Evolutionary conservation across 2,113 vertebrate species (phyloP).

Genomic region (Nymphicus hollandicus): DNA sequence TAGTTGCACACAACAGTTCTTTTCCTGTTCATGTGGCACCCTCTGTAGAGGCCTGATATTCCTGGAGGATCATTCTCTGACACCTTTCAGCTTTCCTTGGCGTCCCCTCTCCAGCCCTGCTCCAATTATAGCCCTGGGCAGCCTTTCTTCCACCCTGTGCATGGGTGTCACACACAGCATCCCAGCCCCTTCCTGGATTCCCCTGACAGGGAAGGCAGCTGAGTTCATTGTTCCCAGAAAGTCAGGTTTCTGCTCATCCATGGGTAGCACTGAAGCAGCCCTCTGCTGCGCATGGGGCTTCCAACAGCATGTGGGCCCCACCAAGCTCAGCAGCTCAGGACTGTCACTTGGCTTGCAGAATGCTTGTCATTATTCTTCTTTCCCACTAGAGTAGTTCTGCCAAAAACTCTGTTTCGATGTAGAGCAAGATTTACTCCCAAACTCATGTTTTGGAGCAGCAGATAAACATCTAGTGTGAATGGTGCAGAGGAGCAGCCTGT

Average conservation of each 20-base stretch:
- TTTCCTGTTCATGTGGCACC: not conserved
- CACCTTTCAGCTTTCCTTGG: not conserved
- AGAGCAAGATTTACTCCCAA: conserved; percentile 2
- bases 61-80: not conserved
- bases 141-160: not conserved
- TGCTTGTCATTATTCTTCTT: not conserved
- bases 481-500: not conserved
- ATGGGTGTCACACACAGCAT: fast-evolving
- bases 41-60: not conserved
- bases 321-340: not conserved
- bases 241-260: not conserved
- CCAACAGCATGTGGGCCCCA: not conserved
- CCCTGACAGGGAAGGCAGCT: not conserved
- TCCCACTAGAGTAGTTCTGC: not conserved
- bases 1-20: not conserved
- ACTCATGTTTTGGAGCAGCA: not conserved
- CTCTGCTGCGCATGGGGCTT: not conserved
- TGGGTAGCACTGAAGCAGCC: not conserved
- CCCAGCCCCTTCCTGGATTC: not conserved
- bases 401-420: not conserved
- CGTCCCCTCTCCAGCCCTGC: not conserved
- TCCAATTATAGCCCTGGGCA: not conserved
- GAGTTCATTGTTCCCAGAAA: fast-evolving
- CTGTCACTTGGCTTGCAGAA: not conserved
- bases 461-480: not conserved